Base-by-base conservation (phyloP, 2,888 invertebrate species). In the Agriotes lineatus region DNA sequence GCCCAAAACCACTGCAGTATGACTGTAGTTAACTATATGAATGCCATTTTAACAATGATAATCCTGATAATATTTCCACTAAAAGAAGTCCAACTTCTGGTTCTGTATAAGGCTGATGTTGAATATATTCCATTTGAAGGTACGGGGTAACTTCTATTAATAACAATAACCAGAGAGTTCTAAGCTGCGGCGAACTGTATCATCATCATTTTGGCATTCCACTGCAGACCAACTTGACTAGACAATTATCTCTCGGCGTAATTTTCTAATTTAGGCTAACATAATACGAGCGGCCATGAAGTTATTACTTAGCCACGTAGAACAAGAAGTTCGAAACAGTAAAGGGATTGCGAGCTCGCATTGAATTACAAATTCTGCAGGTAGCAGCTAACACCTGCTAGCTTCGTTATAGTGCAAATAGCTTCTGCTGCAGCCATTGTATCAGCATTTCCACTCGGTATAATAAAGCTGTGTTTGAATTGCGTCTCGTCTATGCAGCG, bases 311-410 rank as follows among this genome's bases (percentile, higher is more conserved):
- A 44, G 14, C 58, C 25, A 56, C 25, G 37, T 25, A 58, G 58
- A 44, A 44, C 44, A 12, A 14, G 58, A 44, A 58, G 44, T 39
- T 57, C 22, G 57, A 57, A 33, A 25, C 39, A 35, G 39, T 37
- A 37, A 54, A 57, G 58, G 42, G 22, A 42, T 58, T 30, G 22
- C 25, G 22, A 18, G 30, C 33, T 42, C 54, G 14, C 30, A 62
- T 62, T 52, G 62, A 62, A 62, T 62, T 52, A 62, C 30, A 62
- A 62, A 62, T 54, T 22, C 42, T 42, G 30, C 62, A 62, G 54
- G 62, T 62, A 52, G 16, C 52, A 52, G 33, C 39, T 19, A 19
- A 50, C 62, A 62, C 62, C 62, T 54, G 62, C 42, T 30, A 16
- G 39, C 58, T 58, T 58, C 58, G 58, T 58, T 58, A 25, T 44